Evolutionary conservation across 2,888 invertebrate genomes (phyloP), one percentile per base, ranked within the genome.

Genomic region (Sinopyrophorus schimmeli): DNA sequence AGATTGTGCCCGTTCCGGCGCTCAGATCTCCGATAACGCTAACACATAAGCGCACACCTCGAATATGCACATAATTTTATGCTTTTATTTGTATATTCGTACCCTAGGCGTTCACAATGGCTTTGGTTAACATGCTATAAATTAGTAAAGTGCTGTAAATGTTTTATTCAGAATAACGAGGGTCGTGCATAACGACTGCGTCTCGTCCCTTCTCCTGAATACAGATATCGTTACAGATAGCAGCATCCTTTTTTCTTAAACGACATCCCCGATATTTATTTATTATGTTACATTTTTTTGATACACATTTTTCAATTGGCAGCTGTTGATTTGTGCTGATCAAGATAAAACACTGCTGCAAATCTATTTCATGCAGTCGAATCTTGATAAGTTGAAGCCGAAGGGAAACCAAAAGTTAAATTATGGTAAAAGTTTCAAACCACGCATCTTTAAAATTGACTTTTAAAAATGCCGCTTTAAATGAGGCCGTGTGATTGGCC

Each of bases 1-100:
- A 64, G 65, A 65, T 66, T 64, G 60, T 56, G 55, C 57, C 54
- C 59, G 58, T 66, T 60, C 62, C 60, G 61, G 63, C 60, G 62
- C 59, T 63, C 54, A 55, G 65, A 67, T 66, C 57, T 34, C 23
- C 64, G 66, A 68, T 68, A 67, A 57, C 58, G 59, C 63, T 63
- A 65, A 66, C 65, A 63, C 63, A 64, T 61, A 62, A n/a, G 63
- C 54, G 58, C 60, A 62, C 62, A 59, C 58, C 54, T 59, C 59
- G 66, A 69, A 68, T 67, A 66, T 64, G 63, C 62, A 66, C 66
- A 66, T 67, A 68, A 67, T 67, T 66, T 62, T 64, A 55, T 62
- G 55, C 62, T 64, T 65, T 65, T 66, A 65, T 68, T 66, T 60
- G 63, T 61, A 58, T 61, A 62, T 66, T 65, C 61, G 60, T 63